Evolutionary conservation across 2,888 invertebrate species (phyloP), one percentile per base, ranked within the genome.

Genomic region (Dolichopus griseipennis): DNA sequence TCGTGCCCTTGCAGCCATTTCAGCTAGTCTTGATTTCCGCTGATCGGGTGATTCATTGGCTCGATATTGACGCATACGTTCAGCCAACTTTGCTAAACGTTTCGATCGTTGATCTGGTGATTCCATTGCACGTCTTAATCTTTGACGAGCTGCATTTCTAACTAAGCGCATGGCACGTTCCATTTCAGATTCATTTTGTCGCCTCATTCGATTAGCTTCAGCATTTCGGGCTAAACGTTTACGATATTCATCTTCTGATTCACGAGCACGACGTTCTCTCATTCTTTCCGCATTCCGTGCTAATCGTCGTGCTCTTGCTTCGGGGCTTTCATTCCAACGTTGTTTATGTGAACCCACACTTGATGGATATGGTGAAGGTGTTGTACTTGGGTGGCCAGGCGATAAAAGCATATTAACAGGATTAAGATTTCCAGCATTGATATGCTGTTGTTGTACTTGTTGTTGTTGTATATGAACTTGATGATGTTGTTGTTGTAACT

Each of bases 241-340:
- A 8, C 81, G 78, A 69, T 81, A 81, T 71, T 81, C 81, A 37
- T 81, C 81, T 68, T 80, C 80, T 63, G 76, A 75, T 75, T 81
- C 81, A 66, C 80, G 79, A 71, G 79, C 77, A 71, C 81, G 76
- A 70, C 80, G 74, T 73, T 81, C 81, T 65, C 81, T 78, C 81
- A 81, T 81, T 69, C 81, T 78, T 72, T 81, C 81, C 71, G 81
- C 81, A 78, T 81, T 81, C 70, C 81, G 78, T 66, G 81, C 80
- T 73, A 81, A 73, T 65, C 81, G 78, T 65, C 81, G 77, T 64
- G 77, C 78, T 68, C 81, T 74, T 43, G 81, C 81, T 72, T 81
- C 81, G 34, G 81, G 79, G 72, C 81, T 81, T 73, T 81, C 81
- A 75, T 81, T 81, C 81, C 81, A 81, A 65, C 81, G 76, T 70